These are phyloP conservation scores for Spilogale gracilis DNA, from an alignment of 2,113 vertebrate species.

Conservation along the genomic window DNA sequence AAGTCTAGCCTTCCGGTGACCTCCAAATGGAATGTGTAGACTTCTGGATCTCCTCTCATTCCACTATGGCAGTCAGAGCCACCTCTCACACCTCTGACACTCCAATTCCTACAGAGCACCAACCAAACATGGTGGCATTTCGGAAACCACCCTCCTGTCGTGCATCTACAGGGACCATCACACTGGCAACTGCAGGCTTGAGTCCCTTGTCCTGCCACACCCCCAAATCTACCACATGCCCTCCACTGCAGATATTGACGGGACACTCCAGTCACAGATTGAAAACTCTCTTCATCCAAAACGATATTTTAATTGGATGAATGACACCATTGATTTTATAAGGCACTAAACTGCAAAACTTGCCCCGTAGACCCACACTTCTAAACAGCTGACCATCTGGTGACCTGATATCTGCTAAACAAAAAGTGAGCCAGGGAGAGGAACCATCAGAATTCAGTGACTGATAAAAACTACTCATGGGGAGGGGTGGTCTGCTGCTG, in stretches of 20 bases:
- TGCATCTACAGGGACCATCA: background rate
- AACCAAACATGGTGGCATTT: background rate
- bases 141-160: background rate
- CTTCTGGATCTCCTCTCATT: background rate
- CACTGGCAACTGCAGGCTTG: background rate
- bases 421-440: background rate
- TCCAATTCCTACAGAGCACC: background rate
- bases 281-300: background rate
- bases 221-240: background rate
- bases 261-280: background rate
- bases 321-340: background rate
- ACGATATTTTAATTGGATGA: background rate
- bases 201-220: background rate
- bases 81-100: background rate
- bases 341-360: background rate
- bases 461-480: accelerated
- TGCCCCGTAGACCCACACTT: background rate
- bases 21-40: background rate
- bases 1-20: background rate
- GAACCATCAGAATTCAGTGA: background rate
- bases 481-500: background rate
- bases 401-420: background rate
- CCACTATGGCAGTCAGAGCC: background rate
- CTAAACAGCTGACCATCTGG: background rate
- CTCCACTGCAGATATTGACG: background rate